Conservation (phyloP, 2,888 invertebrate genomes). For the Chrysolina oricalcia region DNA sequence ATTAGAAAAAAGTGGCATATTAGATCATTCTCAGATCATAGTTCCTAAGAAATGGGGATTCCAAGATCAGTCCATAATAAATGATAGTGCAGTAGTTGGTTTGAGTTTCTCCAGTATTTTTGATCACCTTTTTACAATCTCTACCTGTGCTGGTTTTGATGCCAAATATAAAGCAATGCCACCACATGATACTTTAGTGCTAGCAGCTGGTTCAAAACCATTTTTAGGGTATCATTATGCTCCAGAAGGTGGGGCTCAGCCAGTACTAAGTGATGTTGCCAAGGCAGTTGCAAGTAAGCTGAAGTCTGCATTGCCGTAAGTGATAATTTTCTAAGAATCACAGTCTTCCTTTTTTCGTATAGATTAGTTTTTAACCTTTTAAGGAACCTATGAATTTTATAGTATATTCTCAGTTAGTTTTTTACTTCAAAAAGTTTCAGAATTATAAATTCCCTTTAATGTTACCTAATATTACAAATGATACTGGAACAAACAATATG, state of each 20-base stretch:
- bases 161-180: conserved; percentile 83
- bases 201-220: conserved; percentile 87
- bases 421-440: no score
- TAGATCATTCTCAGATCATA: conserved; percentile 10
- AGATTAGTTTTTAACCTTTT: no score
- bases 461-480: no score
- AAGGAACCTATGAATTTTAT: background rate
- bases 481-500: no score
- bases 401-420: no score
- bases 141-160: conserved; percentile 83
- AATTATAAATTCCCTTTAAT: no score
- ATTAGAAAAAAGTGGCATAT: conserved; percentile 77
- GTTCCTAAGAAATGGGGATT: conserved; percentile 92
- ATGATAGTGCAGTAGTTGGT: conserved; percentile 87
- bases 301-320: conserved; percentile 86
- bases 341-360: background rate
- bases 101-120: conserved; percentile 83
- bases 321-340: conserved; percentile 52
- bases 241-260: conserved; percentile 88
- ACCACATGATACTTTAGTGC: conserved; percentile 83
- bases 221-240: conserved; percentile 93
- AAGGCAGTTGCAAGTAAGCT: conserved; percentile 81
- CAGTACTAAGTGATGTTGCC: conserved; percentile 86
- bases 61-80: conserved; percentile 81
- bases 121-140: conserved; percentile 89